These are phyloP conservation scores for Bombus picipes DNA, from an alignment of 1,140 invertebrate species.

Conservation along the genomic window DNA sequence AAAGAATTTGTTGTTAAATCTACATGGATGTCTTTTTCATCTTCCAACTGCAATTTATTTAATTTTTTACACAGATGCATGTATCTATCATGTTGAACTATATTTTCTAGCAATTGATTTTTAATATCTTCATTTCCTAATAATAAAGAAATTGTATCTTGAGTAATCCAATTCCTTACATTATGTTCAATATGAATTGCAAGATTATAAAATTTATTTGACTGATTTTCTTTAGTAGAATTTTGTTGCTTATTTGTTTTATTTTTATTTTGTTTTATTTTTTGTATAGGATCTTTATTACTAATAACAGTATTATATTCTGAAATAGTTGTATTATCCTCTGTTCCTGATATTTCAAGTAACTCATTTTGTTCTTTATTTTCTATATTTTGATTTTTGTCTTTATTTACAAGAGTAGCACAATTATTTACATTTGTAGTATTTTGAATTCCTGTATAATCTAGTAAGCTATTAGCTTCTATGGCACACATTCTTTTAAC, in stretches of 20 bases:
- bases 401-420: not conserved
- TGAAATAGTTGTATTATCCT: not conserved
- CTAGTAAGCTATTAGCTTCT: slow-evolving; percentile 20
- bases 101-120: slow-evolving; percentile 71
- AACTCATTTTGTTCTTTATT: slow-evolving; percentile 33
- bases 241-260: slow-evolving; percentile 41
- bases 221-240: slow-evolving; percentile 34
- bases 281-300: slow-evolving; percentile 2
- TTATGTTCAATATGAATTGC: slow-evolving; percentile 73
- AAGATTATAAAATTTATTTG: slow-evolving; percentile 56
- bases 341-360: not conserved
- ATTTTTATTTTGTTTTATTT: slow-evolving; percentile 28
- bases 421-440: not conserved
- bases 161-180: slow-evolving; percentile 80
- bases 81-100: slow-evolving; percentile 72
- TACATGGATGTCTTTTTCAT: slow-evolving; percentile 66
- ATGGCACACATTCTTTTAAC: not conserved
- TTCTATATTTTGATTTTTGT: slow-evolving; percentile 14
- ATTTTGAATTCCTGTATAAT: slow-evolving; percentile 30
- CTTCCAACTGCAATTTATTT: slow-evolving; percentile 71
- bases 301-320: not conserved
- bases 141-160: slow-evolving; percentile 77
- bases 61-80: slow-evolving; percentile 76
- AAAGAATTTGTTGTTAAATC: slow-evolving; percentile 59
- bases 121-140: slow-evolving; percentile 73